These are phyloP conservation scores for Onthophagus sagittarius DNA, from an alignment of 2,888 invertebrate genomes.

Conservation along the genomic window DNA sequence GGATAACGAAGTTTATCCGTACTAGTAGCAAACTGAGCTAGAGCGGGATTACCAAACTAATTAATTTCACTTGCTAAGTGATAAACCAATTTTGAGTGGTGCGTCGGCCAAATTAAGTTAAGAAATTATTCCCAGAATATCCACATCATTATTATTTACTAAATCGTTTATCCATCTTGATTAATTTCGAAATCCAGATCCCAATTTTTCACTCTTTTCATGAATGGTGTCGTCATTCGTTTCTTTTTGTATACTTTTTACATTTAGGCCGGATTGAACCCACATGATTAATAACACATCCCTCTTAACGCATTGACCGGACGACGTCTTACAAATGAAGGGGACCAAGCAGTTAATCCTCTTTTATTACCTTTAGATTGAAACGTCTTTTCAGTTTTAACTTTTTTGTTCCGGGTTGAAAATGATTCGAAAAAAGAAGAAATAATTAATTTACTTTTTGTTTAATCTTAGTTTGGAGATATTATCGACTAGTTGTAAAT, in stretches of 20 bases:
- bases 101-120: not conserved
- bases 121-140: not conserved
- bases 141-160: too few species aligned
- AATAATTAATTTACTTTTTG: too few species aligned
- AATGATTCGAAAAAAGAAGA: not conserved
- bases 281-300: not conserved
- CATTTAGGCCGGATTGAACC: not conserved
- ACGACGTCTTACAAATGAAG: not conserved
- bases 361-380: not conserved
- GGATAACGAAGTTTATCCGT: not conserved
- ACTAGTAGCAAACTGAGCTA: not conserved
- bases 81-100: not conserved
- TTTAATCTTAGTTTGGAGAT: not conserved
- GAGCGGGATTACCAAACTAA: not conserved
- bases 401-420: not conserved
- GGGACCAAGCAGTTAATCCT: not conserved
- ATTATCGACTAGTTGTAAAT: not conserved
- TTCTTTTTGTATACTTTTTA: not conserved
- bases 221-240: not conserved
- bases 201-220: not conserved
- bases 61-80: not conserved
- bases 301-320: not conserved
- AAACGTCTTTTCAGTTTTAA: not conserved
- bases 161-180: not conserved
- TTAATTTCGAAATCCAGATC: not conserved